Percentiles rank a stretch among this genome's conserved stretches.
Evolutionary conservation across 2,797 vertebrate genomes (phyloP).

Genomic region (Rhinella marina): DNA sequence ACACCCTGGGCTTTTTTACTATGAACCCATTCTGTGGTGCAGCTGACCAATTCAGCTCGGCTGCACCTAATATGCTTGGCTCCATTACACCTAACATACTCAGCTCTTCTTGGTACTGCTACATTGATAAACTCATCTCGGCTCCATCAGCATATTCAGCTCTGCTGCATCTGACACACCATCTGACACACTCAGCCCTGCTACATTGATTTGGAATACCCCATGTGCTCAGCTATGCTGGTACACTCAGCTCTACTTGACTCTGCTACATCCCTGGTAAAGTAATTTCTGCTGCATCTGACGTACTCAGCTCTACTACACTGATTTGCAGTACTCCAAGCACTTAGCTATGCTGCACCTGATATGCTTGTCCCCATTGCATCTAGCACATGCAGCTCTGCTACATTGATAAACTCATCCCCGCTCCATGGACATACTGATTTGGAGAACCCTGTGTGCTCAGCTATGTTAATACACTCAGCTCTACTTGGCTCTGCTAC

Average conservation of each 20-base stretch:
- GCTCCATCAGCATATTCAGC: too few species aligned
- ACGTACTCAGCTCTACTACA: neutral
- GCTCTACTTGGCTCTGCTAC: neutral
- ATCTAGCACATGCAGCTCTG: neutral
- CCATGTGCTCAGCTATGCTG: too few species aligned
- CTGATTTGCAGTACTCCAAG: neutral
- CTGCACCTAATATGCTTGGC: neutral
- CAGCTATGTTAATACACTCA: neutral
- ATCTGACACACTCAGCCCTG: neutral
- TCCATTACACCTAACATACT: neutral
- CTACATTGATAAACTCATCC: neutral
- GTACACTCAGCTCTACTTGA: neutral
- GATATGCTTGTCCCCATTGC: neutral
- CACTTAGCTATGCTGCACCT: neutral
- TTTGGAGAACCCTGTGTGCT: too few species aligned
- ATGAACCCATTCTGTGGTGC: too few species aligned
- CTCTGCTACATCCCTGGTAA: neutral
- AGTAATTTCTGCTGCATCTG: neutral
- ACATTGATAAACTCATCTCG: too few species aligned
- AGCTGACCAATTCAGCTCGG: neutral
- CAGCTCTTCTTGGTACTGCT: too few species aligned
- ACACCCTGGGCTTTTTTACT: too few species aligned
- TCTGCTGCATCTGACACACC: too few species aligned
- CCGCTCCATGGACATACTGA: neutral
- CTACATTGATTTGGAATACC: neutral